Percentiles rank a stretch among this genome's conserved stretches.
These are phyloP conservation scores for Micromesistius poutassou DNA, from an alignment of 2,797 vertebrate species.

Conservation along the genomic window DNA sequence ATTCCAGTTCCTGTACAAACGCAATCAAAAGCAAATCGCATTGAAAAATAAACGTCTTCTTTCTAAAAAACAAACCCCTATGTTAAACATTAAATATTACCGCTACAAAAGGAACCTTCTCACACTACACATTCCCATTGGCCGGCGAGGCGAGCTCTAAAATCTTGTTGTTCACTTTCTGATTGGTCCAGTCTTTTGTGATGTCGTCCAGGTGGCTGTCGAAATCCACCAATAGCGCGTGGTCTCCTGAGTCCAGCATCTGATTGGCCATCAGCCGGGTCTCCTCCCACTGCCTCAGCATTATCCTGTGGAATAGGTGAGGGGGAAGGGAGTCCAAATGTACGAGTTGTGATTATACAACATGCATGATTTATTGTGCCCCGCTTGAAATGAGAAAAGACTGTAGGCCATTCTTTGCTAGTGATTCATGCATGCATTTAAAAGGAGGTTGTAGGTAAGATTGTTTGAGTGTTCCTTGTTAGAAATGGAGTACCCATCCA, in stretches of 20 bases:
- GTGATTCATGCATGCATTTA: too few species aligned
- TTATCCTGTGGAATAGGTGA: slow-evolving; percentile 71
- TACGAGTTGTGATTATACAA: not conserved
- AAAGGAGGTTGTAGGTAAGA: too few species aligned
- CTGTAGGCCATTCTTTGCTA: not conserved
- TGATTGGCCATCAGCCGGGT: slow-evolving; percentile 77
- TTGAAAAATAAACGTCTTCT: slow-evolving; percentile 32
- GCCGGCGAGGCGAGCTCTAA: slow-evolving; percentile 73
- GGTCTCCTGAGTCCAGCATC: slow-evolving; percentile 78
- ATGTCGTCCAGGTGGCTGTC: slow-evolving; percentile 91
- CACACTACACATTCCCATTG: slow-evolving; percentile 69
- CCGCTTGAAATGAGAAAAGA: not conserved
- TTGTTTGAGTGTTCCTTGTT: too few species aligned
- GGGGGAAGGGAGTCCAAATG: not conserved
- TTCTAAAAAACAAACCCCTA: slow-evolving; percentile 9
- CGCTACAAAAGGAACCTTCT: not conserved
- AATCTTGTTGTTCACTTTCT: slow-evolving; percentile 82
- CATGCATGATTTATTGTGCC: too few species aligned
- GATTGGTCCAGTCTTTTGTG: slow-evolving; percentile 89
- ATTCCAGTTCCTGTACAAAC: slow-evolving; percentile 35
- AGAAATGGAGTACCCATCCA: too few species aligned
- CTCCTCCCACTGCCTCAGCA: slow-evolving; percentile 89
- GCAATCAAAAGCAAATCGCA: slow-evolving; percentile 2
- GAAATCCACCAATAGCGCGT: slow-evolving; percentile 79
- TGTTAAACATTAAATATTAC: slow-evolving; percentile 14